These are phyloP conservation scores for Gryllus longicercus DNA, from an alignment of 2,888 invertebrate species.

Conservation along the genomic window DNA sequence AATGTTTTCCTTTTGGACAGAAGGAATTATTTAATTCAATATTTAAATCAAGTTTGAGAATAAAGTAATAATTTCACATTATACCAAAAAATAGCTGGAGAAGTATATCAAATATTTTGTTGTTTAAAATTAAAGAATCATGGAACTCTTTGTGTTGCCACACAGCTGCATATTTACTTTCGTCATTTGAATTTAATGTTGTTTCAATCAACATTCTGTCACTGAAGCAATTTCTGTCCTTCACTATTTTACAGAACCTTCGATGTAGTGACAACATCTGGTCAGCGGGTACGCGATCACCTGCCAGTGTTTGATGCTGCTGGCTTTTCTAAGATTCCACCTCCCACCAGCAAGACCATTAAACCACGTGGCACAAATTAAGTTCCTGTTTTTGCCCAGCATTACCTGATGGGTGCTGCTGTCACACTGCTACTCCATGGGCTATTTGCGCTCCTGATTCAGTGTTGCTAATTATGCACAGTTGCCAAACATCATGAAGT, in stretches of 20 bases:
- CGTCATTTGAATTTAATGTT: too few species aligned
- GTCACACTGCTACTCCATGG: slow-evolving; percentile 9
- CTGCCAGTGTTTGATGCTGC: slow-evolving; percentile 81
- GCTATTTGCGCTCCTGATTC: neutral
- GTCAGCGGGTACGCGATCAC: slow-evolving; percentile 63
- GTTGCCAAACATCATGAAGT: neutral
- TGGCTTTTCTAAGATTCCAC: slow-evolving; percentile 78
- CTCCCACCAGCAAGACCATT: slow-evolving; percentile 73
- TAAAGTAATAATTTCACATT: too few species aligned
- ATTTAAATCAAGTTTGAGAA: too few species aligned
- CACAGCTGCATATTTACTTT: too few species aligned
- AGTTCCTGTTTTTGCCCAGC: neutral
- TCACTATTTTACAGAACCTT: slow-evolving; percentile 53
- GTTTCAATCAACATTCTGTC: slow-evolving; percentile 46
- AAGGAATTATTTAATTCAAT: too few species aligned
- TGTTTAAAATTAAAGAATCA: too few species aligned
- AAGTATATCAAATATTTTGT: too few species aligned
- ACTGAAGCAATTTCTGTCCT: slow-evolving; percentile 45
- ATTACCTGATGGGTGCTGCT: neutral
- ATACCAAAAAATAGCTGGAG: too few species aligned
- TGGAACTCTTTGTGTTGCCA: too few species aligned
- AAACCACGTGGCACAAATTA: slow-evolving; percentile 52
- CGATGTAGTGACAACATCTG: slow-evolving; percentile 61
- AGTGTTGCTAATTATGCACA: neutral
- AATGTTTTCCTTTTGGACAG: too few species aligned